phyloP scores from a whole-genome alignment of 2,888 invertebrate species.

The Papilio protenor region DNA sequence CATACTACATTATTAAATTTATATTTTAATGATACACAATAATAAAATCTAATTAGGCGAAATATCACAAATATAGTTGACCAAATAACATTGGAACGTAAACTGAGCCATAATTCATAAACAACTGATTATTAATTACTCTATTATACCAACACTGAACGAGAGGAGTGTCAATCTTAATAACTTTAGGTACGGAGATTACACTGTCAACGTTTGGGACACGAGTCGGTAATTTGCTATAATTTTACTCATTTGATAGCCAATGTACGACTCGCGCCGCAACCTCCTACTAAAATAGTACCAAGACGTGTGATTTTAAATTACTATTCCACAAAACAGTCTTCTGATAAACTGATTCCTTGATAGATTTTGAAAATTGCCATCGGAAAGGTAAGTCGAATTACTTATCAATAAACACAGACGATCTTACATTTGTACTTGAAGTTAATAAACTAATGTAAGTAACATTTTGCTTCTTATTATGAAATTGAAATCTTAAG shows the following conservation, averaged over 20 bases:
- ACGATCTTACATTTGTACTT: too few relatives aligned
- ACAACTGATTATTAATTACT: neutral
- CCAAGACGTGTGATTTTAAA: conserved; percentile 50
- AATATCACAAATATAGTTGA: too few relatives aligned
- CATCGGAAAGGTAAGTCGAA: conserved; percentile 36
- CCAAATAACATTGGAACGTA: neutral
- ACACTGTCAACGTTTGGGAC: conserved; percentile 39
- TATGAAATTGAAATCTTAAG: neutral
- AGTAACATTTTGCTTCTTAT: too few relatives aligned
- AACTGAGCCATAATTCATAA: neutral
- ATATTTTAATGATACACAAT: too few relatives aligned
- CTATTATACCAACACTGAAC: conserved; percentile 4
- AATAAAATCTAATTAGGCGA: too few relatives aligned
- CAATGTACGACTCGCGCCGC: conserved; percentile 65
- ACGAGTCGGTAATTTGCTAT: conserved; percentile 55
- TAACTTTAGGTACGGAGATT: conserved; percentile 39
- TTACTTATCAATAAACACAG: neutral
- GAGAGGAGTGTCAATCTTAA: conserved; percentile 34
- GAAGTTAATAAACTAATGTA: neutral
- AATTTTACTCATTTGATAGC: conserved; percentile 78
- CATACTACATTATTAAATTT: too few relatives aligned
- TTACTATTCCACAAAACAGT: neutral
- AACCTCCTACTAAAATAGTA: conserved; percentile 57
- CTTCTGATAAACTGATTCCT: conserved; percentile 3
- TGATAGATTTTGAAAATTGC: conserved; percentile 6